Evolutionary conservation across 2,888 invertebrate genomes (phyloP), one percentile per base, ranked within the genome.

Genomic region (Eupithecia subfuscata): DNA sequence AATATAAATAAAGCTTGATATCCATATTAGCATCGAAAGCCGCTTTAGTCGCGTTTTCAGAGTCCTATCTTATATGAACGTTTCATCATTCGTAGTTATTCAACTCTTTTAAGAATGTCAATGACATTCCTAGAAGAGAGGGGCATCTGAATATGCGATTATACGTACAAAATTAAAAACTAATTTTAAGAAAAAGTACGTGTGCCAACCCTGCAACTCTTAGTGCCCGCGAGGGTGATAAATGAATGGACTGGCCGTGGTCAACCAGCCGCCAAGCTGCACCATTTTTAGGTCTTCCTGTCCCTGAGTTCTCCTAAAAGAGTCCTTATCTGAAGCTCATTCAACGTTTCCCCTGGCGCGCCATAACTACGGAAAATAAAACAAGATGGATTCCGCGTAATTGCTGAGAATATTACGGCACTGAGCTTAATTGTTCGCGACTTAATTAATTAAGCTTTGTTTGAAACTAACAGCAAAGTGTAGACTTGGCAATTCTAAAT

Each of bases 361-460:
- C 65, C 70, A 67, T 67, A 74, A 77, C 69, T 77, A 77, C 64
- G 63, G 84, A 90, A 91, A 91, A 92, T 94, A 92, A 94, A 94
- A 95, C 91, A 92, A 91, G 91, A 91, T 91, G 92, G 92, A 93
- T 93, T 91, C 93, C 91, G 88, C 91, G 92, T 94, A 94, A 95
- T 94, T 93, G 92, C 93, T 92, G 94, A 91, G 94, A 94, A 94
- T 94, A 94, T 94, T 94, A 93, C 92, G 91, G 92, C 93, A 92
- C 89, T 92, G 92, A 93, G 92, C 93, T 94, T 94, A 95, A 95
- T 95, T 95, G 95, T 95, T 95, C 93, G 93, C 93, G 93, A 93
- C 94, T 94, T 94, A 95, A 95, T 95, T 95, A 95, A 94, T 95
- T 95, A 94, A 95, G 94, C 94, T 94, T 94, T 95, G 95, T 95